Conservation (phyloP, 2,797 vertebrate genomes). For the Sebastolobus altivelis region DNA sequence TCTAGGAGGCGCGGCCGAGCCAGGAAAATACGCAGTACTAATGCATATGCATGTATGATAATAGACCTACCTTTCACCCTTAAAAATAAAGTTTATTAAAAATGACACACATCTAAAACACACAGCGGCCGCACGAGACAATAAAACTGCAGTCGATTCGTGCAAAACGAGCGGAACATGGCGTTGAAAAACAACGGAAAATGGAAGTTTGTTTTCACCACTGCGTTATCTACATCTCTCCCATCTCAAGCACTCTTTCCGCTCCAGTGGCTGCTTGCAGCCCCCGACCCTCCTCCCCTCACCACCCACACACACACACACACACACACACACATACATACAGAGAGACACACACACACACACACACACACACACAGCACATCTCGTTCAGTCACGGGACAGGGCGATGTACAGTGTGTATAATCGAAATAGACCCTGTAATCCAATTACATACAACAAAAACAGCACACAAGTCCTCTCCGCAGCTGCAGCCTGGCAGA, state of each 20-base stretch:
- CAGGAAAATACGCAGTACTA: conserved; percentile 87
- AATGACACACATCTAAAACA: conserved; percentile 35
- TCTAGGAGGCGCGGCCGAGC: conserved; percentile 80
- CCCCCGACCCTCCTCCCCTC: conserved; percentile 60
- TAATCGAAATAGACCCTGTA: conserved; percentile 79
- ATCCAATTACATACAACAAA: conserved; percentile 81
- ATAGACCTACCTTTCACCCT: conserved; percentile 66
- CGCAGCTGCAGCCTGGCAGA: conserved; percentile 76
- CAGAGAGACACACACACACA: conserved; percentile 45
- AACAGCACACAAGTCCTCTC: conserved; percentile 64
- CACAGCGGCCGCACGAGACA: conserved; percentile 6
- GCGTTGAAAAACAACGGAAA: conserved; percentile 67
- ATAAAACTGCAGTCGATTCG: conserved; percentile 20
- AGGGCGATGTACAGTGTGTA: conserved; percentile 76
- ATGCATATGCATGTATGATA: conserved; percentile 86
- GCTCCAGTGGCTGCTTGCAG: conserved; percentile 80
- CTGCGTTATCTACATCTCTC: conserved; percentile 83
- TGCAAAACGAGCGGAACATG: conserved; percentile 52
- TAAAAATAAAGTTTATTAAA: conserved; percentile 58
- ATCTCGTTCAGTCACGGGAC: conserved; percentile 78
- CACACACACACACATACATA: conserved; percentile 42
- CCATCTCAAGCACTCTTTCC: conserved; percentile 85
- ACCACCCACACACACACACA: conserved; percentile 23
- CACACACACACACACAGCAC: conserved; percentile 32
- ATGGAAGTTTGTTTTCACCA: conserved; percentile 82